These are phyloP conservation scores for Poicephalus gulielmi DNA, from an alignment of 2,113 vertebrate genomes.

Conservation along the genomic window DNA sequence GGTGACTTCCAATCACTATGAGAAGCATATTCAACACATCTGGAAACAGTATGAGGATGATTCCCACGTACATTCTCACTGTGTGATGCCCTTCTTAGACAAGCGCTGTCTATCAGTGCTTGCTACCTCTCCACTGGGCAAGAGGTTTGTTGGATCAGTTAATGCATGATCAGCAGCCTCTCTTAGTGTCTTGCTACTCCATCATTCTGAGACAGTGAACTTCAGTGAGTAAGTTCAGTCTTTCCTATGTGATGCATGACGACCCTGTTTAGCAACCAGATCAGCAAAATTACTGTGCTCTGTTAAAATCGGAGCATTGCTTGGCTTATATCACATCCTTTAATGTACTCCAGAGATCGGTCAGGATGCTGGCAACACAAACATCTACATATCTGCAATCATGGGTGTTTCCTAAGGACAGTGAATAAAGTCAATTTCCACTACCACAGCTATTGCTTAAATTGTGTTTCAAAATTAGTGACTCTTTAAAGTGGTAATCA, in stretches of 20 bases:
- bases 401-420: neutral
- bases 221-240: neutral
- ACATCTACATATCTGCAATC: neutral
- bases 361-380: neutral
- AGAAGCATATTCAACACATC: neutral
- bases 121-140: neutral
- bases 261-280: neutral
- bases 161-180: neutral
- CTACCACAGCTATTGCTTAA: neutral
- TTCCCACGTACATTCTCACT: neutral
- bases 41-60: neutral
- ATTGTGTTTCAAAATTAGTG: neutral
- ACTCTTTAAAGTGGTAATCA: neutral
- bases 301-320: neutral
- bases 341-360: neutral
- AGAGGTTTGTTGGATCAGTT: neutral
- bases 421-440: neutral
- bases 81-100: neutral
- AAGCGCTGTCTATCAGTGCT: accelerated
- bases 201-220: neutral
- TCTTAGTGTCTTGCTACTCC: neutral
- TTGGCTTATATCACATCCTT: neutral
- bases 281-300: neutral
- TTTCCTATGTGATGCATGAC: neutral
- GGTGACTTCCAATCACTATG: neutral